Percentiles rank a stretch among this genome's conserved stretches.
These are phyloP conservation scores for Ectemnius lituratus DNA, from an alignment of 2,888 invertebrate genomes.

Conservation along the genomic window DNA sequence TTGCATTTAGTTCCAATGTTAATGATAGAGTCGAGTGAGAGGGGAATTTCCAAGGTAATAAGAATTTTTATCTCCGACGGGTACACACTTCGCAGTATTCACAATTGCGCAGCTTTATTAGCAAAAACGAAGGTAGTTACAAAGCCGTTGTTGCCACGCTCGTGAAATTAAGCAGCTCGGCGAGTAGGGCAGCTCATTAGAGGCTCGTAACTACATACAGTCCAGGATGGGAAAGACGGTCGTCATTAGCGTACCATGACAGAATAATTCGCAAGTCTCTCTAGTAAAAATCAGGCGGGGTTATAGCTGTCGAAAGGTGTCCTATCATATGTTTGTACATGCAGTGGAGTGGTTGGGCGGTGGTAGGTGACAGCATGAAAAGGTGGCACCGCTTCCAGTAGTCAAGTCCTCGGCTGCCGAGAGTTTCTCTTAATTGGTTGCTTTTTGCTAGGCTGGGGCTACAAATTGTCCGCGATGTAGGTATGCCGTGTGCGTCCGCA, in stretches of 20 bases:
- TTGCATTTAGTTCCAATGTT: too few relatives aligned
- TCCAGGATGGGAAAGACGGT: conserved; percentile 41
- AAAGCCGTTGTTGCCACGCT: conserved; percentile 67
- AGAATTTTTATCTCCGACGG: too few relatives aligned
- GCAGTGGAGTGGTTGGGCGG: not conserved
- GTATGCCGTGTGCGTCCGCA: conserved; percentile 53
- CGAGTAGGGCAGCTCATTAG: conserved; percentile 65
- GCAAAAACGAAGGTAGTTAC: conserved; percentile 18
- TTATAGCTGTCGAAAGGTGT: conserved; percentile 34
- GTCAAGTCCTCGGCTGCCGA: conserved; percentile 38
- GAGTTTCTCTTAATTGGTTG: conserved; percentile 74
- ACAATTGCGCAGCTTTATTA: too few relatives aligned
- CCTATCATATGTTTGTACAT: conserved; percentile 11
- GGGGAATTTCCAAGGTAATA: too few relatives aligned
- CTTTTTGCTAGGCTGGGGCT: conserved; percentile 66
- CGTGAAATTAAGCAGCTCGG: conserved; percentile 65
- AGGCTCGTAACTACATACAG: conserved; percentile 61
- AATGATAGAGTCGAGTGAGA: too few relatives aligned
- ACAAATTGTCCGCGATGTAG: conserved; percentile 74
- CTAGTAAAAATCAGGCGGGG: conserved; percentile 37
- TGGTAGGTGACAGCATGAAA: too few relatives aligned
- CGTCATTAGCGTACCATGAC: conserved; percentile 72
- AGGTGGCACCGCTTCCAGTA: not conserved
- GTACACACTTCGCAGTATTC: too few relatives aligned
- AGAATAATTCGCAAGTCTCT: conserved; percentile 72